Evolutionary conservation across 2,888 invertebrate species (phyloP), one percentile per base, ranked within the genome.

Genomic region (Drosophila acutilabella): DNA sequence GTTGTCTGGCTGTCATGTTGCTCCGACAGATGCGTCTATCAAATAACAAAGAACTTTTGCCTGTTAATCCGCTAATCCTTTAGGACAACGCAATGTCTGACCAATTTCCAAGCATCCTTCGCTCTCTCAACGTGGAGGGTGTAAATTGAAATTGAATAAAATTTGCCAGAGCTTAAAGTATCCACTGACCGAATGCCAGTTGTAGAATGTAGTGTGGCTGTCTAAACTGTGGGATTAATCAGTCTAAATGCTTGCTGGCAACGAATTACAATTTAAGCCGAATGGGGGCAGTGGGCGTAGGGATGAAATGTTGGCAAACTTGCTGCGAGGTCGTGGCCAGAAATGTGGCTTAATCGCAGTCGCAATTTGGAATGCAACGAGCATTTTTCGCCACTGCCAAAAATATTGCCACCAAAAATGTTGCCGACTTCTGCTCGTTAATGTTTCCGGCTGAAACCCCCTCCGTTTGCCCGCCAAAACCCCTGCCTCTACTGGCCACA

Each of bases 1-100:
- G 66, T 47, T 65, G 82, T 78, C 79, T 71, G 76, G 69, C 71
- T 83, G 74, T 71, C 80, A 82, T 76, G 83, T 85, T 78, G 72
- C n/a, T 30, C 53, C 60, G 54, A 64, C 69, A 70, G 66, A 51
- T 77, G 74, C 67, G 71, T 76, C 76, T 67, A 70, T 78, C 65
- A 73, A 73, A 52, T 61, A 73, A 80, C 70, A 85, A 84, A 84
- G 81, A 74, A 80, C 67, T 85, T 75, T 79, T 72, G 58, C 45
- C 23, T 36, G 80, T 82, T 82, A 85, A 86, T 76, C 72, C 74
- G 54, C 53, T 70, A 77, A 82, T 86, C 86, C 86, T 76, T 82
- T 83, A 75, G 71, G 67, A 71, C 73, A 60, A 20, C 56, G 42
- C 54, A 53, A 57, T 50, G 66, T 80, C 81, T 75, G 51, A 42